These are phyloP conservation scores for Oceanodroma tethys DNA, from an alignment of 2,113 vertebrate species.

Conservation along the genomic window DNA sequence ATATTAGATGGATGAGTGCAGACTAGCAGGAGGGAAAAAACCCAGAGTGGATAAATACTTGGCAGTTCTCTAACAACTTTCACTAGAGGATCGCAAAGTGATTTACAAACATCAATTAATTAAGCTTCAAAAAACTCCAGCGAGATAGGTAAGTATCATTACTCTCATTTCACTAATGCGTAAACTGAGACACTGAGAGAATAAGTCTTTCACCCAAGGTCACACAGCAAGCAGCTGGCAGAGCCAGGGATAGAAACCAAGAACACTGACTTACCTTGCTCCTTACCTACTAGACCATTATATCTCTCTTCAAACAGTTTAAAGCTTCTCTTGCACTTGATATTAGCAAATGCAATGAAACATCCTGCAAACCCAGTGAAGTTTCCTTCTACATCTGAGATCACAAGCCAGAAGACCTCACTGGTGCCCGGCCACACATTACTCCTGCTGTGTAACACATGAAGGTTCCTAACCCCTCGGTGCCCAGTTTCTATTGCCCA, in stretches of 20 bases:
- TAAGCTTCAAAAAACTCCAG: slow-evolving; percentile 42
- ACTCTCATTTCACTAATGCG: slow-evolving; percentile 56
- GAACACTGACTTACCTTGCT: background rate
- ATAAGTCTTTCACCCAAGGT: slow-evolving; percentile 58
- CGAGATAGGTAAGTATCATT: slow-evolving; percentile 51
- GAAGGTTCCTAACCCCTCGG: background rate
- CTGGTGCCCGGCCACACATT: background rate
- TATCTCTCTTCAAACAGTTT: background rate
- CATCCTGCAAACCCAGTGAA: background rate
- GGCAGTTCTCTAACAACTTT: slow-evolving; percentile 50
- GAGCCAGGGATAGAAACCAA: background rate
- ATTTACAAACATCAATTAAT: slow-evolving; percentile 65
- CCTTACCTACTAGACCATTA: background rate
- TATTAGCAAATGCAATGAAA: background rate
- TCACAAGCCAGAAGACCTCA: background rate
- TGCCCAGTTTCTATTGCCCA: background rate
- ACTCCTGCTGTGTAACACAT: fast-evolving
- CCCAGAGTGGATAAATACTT: slow-evolving; percentile 14
- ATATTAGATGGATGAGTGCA: slow-evolving; percentile 50
- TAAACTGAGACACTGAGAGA: slow-evolving; percentile 28
- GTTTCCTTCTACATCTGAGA: background rate
- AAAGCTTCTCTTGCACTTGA: background rate
- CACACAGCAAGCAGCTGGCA: slow-evolving; percentile 27
- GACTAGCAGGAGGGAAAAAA: background rate
- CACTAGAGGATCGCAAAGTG: slow-evolving; percentile 32